Base-by-base conservation (phyloP, 2,797 vertebrate genomes). In the Geotrypetes seraphini region DNA sequence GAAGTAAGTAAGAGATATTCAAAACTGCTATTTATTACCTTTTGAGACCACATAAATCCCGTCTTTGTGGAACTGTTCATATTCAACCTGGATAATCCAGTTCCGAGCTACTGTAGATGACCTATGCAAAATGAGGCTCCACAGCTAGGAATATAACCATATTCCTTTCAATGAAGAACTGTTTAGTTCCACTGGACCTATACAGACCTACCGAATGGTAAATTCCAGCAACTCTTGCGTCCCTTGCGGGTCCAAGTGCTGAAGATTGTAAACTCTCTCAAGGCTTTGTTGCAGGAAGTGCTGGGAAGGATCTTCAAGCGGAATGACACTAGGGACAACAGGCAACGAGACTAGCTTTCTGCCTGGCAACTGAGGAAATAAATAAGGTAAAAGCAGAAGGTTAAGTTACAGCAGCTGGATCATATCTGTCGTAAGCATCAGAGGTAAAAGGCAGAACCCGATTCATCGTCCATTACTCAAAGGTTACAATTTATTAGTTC, bases 271-370 rank as follows among this genome's bases (percentile, higher is more conserved):
- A 37, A 96, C 82, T 16, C 90, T 71, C 40, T 86, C 74, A 20
- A 99, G 79, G 63, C 93, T 96, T 63, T 96, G 88, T 33, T 92
- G 90, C 5, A 99, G 81, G 54, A 97, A 99, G 41, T 89, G 84
- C 60, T 89, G 89, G 21, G 93, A 92, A 3, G 91, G 89, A 40
- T 93, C 90, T 52, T 96, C 86, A 5, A 83, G 83, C 6, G 78
- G 80, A 2, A 64, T 60, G 19, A 85, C 57, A 20, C 54, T 81
- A 14, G 72, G 69, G 3, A 76, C 71, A 40, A 87, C 66, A 0
- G 75, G 45, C 1, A 74, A 71, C 15, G 66, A 76, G 10, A 72
- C 54, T 35, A 84, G 75, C 64, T 91, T 94, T 50, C 86, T 86
- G 31, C 91, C 90, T 1, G 89, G 91, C 50, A 97, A 50, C 95